phyloP scores from a whole-genome alignment of 2,888 invertebrate genomes.

The Graphium colonna region DNA sequence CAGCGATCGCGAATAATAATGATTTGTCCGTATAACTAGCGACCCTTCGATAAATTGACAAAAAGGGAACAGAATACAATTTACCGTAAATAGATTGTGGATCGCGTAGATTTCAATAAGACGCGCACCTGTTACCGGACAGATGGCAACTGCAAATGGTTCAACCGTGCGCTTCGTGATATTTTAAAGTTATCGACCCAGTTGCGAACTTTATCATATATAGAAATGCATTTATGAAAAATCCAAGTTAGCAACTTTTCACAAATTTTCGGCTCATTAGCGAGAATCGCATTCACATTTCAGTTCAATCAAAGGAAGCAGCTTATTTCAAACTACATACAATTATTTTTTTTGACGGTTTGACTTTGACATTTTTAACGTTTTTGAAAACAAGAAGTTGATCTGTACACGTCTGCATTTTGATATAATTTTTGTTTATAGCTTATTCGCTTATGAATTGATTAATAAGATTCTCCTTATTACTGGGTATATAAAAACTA shows the following conservation, averaged over 20 bases:
- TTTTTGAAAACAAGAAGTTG: too few species aligned
- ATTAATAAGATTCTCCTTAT: too few species aligned
- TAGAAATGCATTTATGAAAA: not conserved
- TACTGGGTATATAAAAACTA: too few species aligned
- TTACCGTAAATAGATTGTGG: conserved; percentile 9
- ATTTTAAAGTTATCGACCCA: conserved; percentile 11
- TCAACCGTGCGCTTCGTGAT: conserved; percentile 1
- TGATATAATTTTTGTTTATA: too few species aligned
- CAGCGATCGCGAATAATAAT: not conserved
- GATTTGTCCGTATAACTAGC: not conserved
- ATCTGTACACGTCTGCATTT: too few species aligned
- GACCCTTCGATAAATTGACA: not conserved
- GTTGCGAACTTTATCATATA: not conserved
- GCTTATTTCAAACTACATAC: not conserved
- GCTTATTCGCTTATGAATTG: too few species aligned
- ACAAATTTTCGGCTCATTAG: not conserved
- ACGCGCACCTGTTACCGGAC: conserved; percentile 9
- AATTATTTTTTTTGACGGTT: too few species aligned
- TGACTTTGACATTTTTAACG: too few species aligned
- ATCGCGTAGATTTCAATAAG: conserved; percentile 8
- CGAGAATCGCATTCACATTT: not conserved
- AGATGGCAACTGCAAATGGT: not conserved
- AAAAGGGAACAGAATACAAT: not conserved
- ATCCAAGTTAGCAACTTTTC: not conserved
- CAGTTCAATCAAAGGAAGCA: not conserved